Conservation (phyloP, 2,888 invertebrate species). For the Notocelia uddmanniana region DNA sequence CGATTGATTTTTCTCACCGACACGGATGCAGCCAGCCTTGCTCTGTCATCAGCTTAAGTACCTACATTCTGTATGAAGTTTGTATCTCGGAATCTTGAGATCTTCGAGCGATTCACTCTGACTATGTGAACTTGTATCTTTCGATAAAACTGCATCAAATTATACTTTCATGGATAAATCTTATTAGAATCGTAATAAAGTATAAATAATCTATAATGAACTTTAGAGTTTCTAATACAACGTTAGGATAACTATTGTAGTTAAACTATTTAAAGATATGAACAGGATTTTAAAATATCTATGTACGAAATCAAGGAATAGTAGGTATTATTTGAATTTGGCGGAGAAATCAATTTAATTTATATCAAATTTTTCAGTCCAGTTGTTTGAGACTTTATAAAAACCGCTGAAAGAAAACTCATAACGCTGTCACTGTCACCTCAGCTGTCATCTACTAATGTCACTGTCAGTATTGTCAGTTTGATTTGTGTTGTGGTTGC, state of each 20-base stretch:
- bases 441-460: constrained; percentile 1
- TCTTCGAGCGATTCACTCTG: neutral
- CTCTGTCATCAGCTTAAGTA: constrained; percentile 19
- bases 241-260: neutral
- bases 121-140: too few relatives aligned
- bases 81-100: neutral
- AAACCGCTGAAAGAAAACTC: neutral
- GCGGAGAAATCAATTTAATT: neutral
- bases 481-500: constrained; percentile 9
- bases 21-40: constrained; percentile 55
- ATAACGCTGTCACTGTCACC: neutral
- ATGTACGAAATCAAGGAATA: neutral
- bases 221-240: constrained; percentile 1
- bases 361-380: neutral
- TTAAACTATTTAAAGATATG: neutral
- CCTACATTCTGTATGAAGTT: neutral
- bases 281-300: neutral
- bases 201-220: neutral
- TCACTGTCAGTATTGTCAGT: constrained; percentile 33
- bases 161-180: neutral
- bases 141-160: neutral
- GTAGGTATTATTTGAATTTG: constrained; percentile 16
- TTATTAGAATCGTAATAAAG: neutral
- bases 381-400: constrained; percentile 10
- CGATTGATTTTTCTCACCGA: constrained; percentile 82